Percentiles rank a stretch among this genome's conserved stretches.
Conservation (phyloP, 2,888 invertebrate species). For the Pammene aurita region DNA sequence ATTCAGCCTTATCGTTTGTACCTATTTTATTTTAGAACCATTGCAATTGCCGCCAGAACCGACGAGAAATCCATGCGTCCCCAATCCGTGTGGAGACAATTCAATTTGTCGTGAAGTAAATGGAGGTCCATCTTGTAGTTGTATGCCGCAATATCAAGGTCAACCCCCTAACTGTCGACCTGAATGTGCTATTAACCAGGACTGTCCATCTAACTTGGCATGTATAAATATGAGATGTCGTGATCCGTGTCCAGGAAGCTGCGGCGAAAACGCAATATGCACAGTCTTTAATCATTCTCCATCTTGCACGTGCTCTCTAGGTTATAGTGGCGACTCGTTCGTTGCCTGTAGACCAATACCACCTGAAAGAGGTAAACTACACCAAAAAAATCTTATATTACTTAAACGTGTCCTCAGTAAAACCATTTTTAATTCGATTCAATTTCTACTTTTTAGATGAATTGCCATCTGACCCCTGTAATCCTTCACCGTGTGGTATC, state of each 20-base stretch:
- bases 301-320: slow-evolving; percentile 86
- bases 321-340: slow-evolving; percentile 91
- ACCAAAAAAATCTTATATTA: slow-evolving; percentile 39
- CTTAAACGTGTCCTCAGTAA: slow-evolving; percentile 42
- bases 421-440: slow-evolving; percentile 3
- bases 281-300: slow-evolving; percentile 87
- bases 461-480: slow-evolving; percentile 84
- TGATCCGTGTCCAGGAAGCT: slow-evolving; percentile 89
- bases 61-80: slow-evolving; percentile 85
- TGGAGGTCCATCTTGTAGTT: slow-evolving; percentile 85
- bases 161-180: slow-evolving; percentile 88
- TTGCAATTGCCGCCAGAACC: slow-evolving; percentile 61
- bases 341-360: slow-evolving; percentile 82
- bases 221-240: slow-evolving; percentile 89
- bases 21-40: slow-evolving; percentile 55
- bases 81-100: slow-evolving; percentile 87
- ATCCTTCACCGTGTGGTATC: slow-evolving; percentile 88
- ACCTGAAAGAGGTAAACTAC: slow-evolving; percentile 68
- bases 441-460: slow-evolving; percentile 65
- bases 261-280: slow-evolving; percentile 86
- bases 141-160: slow-evolving; percentile 86
- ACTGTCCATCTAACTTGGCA: slow-evolving; percentile 87
- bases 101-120: slow-evolving; percentile 85
- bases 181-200: slow-evolving; percentile 88
- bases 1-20: neutral